phyloP scores from a whole-genome alignment of 1,140 invertebrate genomes.

The Trichonephila inaurata region DNA sequence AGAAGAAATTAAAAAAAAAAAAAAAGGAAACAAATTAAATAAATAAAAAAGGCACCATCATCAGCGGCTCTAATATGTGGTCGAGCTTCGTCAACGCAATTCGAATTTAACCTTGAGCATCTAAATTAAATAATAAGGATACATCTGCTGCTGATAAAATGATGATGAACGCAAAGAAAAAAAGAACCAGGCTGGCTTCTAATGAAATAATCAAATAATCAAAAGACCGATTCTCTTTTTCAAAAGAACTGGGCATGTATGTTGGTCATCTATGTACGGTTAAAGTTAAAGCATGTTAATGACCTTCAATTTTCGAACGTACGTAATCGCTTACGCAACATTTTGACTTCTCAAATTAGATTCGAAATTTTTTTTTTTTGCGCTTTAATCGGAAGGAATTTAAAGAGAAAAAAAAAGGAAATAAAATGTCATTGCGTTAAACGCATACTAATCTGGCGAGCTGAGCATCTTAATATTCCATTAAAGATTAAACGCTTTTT shows the following conservation, averaged over 20 bases:
- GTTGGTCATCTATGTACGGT: neutral
- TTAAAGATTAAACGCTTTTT: neutral
- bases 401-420: neutral
- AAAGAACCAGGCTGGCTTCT: neutral
- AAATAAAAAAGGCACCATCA: neutral
- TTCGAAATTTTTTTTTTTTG: neutral
- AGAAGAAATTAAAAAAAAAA: conserved; percentile 16
- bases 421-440: neutral
- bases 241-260: neutral
- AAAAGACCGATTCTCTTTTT: neutral
- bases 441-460: neutral
- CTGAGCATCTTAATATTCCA: neutral
- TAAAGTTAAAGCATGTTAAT: conserved; percentile 24
- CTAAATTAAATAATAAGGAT: conserved; percentile 31
- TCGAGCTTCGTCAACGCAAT: conserved; percentile 11
- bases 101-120: conserved; percentile 11
- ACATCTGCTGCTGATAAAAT: conserved; percentile 28
- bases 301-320: conserved; percentile 2
- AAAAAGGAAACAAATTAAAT: neutral
- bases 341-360: neutral
- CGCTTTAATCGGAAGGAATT: neutral
- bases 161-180: neutral
- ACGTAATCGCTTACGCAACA: neutral
- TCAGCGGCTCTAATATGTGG: neutral
- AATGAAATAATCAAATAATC: conserved; percentile 39